Conservation (phyloP, 2,888 invertebrate genomes). For the Erebia ligea region DNA sequence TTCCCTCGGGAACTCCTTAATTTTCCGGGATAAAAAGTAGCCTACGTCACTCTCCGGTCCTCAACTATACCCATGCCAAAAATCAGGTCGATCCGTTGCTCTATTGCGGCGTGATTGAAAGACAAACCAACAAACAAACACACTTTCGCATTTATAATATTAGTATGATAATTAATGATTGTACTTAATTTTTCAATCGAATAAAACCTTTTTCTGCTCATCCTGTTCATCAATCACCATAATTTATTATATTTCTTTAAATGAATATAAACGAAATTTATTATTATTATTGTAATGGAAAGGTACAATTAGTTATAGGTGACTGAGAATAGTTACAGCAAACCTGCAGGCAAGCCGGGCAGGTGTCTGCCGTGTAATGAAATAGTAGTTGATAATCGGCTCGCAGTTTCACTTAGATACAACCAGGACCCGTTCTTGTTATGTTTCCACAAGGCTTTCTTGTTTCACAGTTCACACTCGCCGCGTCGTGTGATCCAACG, state of each 20-base stretch:
- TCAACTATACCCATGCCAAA: too few species aligned
- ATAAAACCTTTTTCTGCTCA: background rate
- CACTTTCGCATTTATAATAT: too few species aligned
- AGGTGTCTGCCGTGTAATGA: constrained; percentile 66
- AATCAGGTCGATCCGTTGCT: too few species aligned
- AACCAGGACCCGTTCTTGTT: constrained; percentile 66
- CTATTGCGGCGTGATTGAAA: too few species aligned
- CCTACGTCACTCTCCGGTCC: too few species aligned
- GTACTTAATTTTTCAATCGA: too few species aligned
- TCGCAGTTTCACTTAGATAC: constrained; percentile 71
- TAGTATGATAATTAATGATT: too few species aligned
- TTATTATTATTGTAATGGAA: background rate
- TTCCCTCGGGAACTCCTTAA: too few species aligned
- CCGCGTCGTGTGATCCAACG: constrained; percentile 26
- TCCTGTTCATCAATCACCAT: background rate
- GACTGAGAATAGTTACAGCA: constrained; percentile 31
- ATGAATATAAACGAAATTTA: background rate
- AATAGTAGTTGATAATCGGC: constrained; percentile 75
- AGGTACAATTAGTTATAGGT: background rate
- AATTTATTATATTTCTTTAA: background rate
- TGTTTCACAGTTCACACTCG: constrained; percentile 57
- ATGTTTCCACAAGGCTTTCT: constrained; percentile 71
- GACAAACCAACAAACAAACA: too few species aligned
- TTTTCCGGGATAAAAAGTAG: too few species aligned
- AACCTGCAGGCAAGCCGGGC: constrained; percentile 40